phyloP scores from a whole-genome alignment of 2,888 invertebrate genomes.

The Octodonta nipae region DNA sequence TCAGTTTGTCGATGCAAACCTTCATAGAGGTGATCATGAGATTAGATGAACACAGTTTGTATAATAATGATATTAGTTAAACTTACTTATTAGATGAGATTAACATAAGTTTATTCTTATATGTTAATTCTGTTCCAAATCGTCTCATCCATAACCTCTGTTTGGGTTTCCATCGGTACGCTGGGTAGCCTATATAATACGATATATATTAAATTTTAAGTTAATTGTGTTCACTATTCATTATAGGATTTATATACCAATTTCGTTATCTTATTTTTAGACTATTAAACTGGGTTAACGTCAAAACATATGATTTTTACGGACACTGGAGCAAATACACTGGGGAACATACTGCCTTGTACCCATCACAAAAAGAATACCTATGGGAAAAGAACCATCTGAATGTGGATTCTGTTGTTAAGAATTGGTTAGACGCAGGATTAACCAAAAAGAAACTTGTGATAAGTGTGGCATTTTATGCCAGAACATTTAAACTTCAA shows the following conservation, averaged over 20 bases:
- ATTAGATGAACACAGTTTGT: too few relatives aligned
- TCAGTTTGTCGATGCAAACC: background rate
- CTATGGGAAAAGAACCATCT: slow-evolving; percentile 14
- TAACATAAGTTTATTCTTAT: too few relatives aligned
- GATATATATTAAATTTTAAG: too few relatives aligned
- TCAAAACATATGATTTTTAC: slow-evolving; percentile 63
- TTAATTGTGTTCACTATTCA: too few relatives aligned
- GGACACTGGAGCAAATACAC: slow-evolving; percentile 50
- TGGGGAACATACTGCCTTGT: slow-evolving; percentile 54
- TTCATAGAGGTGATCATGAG: too few relatives aligned
- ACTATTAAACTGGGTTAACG: slow-evolving; percentile 49
- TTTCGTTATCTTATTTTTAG: slow-evolving; percentile 33
- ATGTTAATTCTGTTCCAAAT: too few relatives aligned
- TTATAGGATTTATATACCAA: too few relatives aligned
- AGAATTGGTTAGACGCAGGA: slow-evolving; percentile 40
- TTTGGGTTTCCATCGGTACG: too few relatives aligned
- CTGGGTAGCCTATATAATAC: too few relatives aligned
- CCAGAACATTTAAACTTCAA: slow-evolving; percentile 47
- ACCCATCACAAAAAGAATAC: slow-evolving; percentile 31
- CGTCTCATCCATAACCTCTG: too few relatives aligned
- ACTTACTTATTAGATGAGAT: too few relatives aligned
- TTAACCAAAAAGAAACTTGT: slow-evolving; percentile 47
- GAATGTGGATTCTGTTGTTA: slow-evolving; percentile 13
- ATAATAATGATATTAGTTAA: too few relatives aligned
- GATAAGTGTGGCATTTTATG: slow-evolving; percentile 57